Base-by-base conservation (phyloP, 2,113 vertebrate species). In the Vulpes ferrilata region DNA sequence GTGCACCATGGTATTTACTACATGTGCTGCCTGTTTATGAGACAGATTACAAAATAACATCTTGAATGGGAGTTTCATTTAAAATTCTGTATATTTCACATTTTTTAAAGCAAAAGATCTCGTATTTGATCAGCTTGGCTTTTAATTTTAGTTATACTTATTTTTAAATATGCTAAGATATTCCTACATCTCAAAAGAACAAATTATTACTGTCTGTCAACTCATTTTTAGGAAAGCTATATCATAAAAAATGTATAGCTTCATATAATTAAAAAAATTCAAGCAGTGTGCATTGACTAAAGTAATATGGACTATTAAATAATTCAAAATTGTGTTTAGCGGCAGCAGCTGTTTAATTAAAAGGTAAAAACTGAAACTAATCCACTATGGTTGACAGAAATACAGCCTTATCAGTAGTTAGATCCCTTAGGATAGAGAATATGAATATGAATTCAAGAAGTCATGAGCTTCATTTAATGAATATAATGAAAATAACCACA, bases 361-460 rank as follows among this genome's bases (percentile, higher is more conserved):
- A 99, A 99, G 98, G 98, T 99, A 99, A 98, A 99, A 99, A 99
- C 98, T 98, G 98, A 98, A 99, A 99, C 98, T 99, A 99, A 99
- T 99, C 98, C 98, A 99, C 98, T 98, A 96, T 74, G 95, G 98
- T 98, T 99, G 98, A 98, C 97, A 98, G 98, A 99, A 99, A 99
- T 98, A 99, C 97, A 98, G 98, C 98, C 98, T 98, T 97, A 98
- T 93, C 78, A 96, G 96, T 98, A 93, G 97, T 98, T 96, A 98
- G 98, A 98, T 97, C 98, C 98, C 98, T 59, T 94, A 98, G 98
- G 97, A 99, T 85, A 98, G 94, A 98, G 94, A 99, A 98, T 95
- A 97, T 67, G 73, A 93, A 98, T 97, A 98, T 96, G 97, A 97
- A 98, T 98, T 98, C 96, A 89, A 96, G 95, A 98, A 98, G 97